Base-by-base conservation (phyloP, 2,797 vertebrate species). In the Cheirogaleus major region DNA sequence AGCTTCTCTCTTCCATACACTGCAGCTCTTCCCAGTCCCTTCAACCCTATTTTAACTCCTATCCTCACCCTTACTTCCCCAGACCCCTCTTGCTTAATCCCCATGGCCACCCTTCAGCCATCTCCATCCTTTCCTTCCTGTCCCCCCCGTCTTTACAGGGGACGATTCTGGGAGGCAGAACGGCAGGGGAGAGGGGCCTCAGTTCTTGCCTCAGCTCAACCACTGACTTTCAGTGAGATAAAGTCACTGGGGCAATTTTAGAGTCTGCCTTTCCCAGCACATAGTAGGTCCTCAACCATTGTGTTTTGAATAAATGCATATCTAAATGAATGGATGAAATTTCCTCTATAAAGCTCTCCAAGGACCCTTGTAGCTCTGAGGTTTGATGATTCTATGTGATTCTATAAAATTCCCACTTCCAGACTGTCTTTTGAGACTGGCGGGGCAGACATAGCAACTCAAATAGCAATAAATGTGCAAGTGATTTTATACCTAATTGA, bases 401-500 rank as follows among this genome's bases (percentile, higher is more conserved):
- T 82, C 87, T 92, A 9, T 72, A 83, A 95, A 83, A 69, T 81
- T 78, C 41, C 35, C 65, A 41, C 35, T 93, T 65, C 20, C 50
- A 57, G 83, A n/a, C 30, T 89, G 8, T 89, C 79, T 87, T 92
- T 93, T 83, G 76, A 72, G 91, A 55, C 89, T n/a, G 20, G 73
- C 1, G 13, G 67, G 80, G 52, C 81, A 97, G 67, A 89, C 78
- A 93, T 30, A 87, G 12, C 2, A 70, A 83, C 70, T 94, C 89
- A 73, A 96, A 95, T 45, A 76, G 63, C 72, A 75, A 52, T 83
- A 92, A 95, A 86, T 41, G 57, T 96, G 61, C 25, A 70, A 96
- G 76, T 75, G 91, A 92, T 96, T 97, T 97, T 95, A 93, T 63
- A 92, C 89, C 48, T 97, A 95, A 97, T 95, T 97, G 95, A 97